These are phyloP conservation scores for Drosophila parabipectinata DNA, from an alignment of 1,140 invertebrate genomes.

Conservation along the genomic window DNA sequence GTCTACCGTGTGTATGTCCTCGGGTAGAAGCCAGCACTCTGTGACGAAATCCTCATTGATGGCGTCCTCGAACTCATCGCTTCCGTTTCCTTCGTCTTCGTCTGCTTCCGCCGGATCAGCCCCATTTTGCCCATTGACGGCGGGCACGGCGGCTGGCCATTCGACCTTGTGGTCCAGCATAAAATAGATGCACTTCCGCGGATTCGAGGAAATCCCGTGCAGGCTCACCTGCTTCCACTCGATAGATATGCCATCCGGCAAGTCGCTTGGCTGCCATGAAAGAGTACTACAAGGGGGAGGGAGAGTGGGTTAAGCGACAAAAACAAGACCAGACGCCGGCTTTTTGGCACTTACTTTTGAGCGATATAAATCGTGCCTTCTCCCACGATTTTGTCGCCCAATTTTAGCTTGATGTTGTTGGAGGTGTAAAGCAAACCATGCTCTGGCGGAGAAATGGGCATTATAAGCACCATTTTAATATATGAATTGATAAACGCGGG, in stretches of 20 bases:
- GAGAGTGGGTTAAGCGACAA: conserved; percentile 7
- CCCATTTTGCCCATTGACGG: conserved; percentile 56
- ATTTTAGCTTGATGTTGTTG: conserved; percentile 74
- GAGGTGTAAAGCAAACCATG: conserved; percentile 73
- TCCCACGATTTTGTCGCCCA: conserved; percentile 70
- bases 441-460: conserved; percentile 62
- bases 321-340: conserved; percentile 39
- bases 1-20: conserved; percentile 72
- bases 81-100: conserved; percentile 64
- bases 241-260: conserved; percentile 72
- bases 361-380: conserved; percentile 75
- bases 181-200: conserved; percentile 80
- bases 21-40: conserved; percentile 78
- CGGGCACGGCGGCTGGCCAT: conserved; percentile 44
- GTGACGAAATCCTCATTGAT: conserved; percentile 70
- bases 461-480: conserved; percentile 82
- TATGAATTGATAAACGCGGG: conserved; percentile 34
- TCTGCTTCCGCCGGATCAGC: conserved; percentile 29
- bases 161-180: conserved; percentile 78
- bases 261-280: conserved; percentile 67
- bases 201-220: conserved; percentile 74
- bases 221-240: conserved; percentile 78
- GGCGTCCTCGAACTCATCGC: conserved; percentile 69
- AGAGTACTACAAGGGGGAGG: conserved; percentile 52
- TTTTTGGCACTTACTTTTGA: conserved; percentile 66